Conservation (phyloP, 1,140 invertebrate species). For the Pygmarrhopalites habei region DNA sequence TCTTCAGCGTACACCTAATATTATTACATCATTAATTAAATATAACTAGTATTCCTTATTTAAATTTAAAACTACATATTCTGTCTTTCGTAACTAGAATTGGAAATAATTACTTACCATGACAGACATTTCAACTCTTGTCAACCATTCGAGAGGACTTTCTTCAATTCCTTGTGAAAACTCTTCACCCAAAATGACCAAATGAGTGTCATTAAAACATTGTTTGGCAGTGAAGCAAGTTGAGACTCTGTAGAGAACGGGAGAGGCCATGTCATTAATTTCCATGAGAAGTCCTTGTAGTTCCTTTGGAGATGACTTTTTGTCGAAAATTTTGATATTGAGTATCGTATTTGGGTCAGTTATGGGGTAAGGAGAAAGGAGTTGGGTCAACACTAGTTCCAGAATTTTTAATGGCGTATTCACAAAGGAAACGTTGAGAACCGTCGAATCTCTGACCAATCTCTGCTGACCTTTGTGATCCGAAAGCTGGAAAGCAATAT, state of each 20-base stretch:
- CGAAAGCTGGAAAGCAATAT: conserved; percentile 14
- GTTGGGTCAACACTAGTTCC: conserved; percentile 29
- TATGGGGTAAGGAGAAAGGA: conserved; percentile 28
- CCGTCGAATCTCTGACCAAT: conserved; percentile 3
- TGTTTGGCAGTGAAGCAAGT: conserved; percentile 10
- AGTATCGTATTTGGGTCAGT: conserved; percentile 17
- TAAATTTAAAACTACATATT: too few species aligned
- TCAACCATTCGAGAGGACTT: conserved; percentile 23
- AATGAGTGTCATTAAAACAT: conserved; percentile 13
- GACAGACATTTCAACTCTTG: conserved; percentile 19
- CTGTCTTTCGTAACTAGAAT: too few species aligned
- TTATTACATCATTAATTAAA: too few species aligned
- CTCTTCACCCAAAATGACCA: conserved; percentile 32
- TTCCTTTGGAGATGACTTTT: conserved; percentile 8
- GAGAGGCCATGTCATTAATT: conserved; percentile 30
- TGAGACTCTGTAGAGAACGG: conserved; percentile 19
- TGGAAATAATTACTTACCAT: too few species aligned
- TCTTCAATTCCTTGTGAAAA: conserved; percentile 18
- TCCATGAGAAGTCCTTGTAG: conserved; percentile 36
- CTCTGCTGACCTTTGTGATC: background rate
- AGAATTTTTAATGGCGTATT: conserved; percentile 25
- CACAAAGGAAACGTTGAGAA: conserved; percentile 27
- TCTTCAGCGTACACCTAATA: too few species aligned
- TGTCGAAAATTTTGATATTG: conserved; percentile 31
- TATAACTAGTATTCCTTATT: too few species aligned